Evolutionary conservation across 1,140 invertebrate genomes (phyloP).

Genomic region (Drosophila fuyamai): DNA sequence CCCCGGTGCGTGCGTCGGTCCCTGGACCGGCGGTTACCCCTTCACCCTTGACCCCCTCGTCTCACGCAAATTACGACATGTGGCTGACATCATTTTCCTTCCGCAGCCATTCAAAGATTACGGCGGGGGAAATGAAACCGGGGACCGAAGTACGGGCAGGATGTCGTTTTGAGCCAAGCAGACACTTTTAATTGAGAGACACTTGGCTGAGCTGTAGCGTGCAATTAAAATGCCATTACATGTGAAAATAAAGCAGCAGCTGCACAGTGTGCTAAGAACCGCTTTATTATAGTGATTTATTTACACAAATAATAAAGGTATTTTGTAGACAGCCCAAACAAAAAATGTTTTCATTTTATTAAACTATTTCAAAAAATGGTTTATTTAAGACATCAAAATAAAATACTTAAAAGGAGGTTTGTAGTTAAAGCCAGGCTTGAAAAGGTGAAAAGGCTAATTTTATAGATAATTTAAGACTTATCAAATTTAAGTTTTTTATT

Average conservation of each 20-base stretch:
- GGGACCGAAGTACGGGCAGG: slow-evolving; percentile 7
- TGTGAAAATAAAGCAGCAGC: slow-evolving; percentile 55
- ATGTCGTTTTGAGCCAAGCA: slow-evolving; percentile 68
- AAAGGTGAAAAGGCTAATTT: too few species aligned
- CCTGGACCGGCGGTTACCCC: not conserved
- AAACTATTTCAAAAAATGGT: too few species aligned
- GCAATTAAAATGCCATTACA: slow-evolving; percentile 82
- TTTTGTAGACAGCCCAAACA: too few species aligned
- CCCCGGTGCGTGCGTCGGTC: slow-evolving; percentile 8
- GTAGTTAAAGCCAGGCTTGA: too few species aligned
- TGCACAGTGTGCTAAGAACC: slow-evolving; percentile 15
- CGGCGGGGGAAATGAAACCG: slow-evolving; percentile 3
- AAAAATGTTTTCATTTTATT: too few species aligned
- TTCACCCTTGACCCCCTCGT: slow-evolving; percentile 2
- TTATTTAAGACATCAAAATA: too few species aligned
- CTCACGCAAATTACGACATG: slow-evolving; percentile 74
- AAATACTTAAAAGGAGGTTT: too few species aligned
- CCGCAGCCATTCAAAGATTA: slow-evolving; percentile 28
- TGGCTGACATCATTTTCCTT: slow-evolving; percentile 59
- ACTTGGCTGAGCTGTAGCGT: slow-evolving; percentile 70
- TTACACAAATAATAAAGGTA: too few species aligned
- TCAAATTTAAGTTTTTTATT: too few species aligned
- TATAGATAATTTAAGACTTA: too few species aligned
- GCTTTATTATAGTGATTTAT: too few species aligned
- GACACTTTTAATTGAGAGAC: slow-evolving; percentile 82